Conservation (phyloP, 2,113 vertebrate genomes). For the Antechinus flavipes region DNA sequence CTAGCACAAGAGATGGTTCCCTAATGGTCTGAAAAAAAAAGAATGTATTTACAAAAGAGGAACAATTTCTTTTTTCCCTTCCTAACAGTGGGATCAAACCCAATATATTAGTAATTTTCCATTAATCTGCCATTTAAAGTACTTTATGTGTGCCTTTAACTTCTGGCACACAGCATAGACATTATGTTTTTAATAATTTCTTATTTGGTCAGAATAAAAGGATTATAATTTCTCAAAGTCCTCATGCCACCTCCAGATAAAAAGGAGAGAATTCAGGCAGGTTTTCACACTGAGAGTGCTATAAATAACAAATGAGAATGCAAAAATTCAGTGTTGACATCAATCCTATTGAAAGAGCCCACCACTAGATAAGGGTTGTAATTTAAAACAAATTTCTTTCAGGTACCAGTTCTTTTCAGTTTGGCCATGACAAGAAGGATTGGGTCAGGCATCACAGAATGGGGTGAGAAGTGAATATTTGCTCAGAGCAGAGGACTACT, state of each 20-base stretch:
- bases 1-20: constrained; percentile 23
- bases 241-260: background rate
- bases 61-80: constrained; percentile 12
- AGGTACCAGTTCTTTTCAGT: background rate
- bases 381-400: constrained; percentile 45
- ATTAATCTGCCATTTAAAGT: constrained; percentile 18
- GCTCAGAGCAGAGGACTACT: constrained; percentile 20
- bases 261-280: background rate
- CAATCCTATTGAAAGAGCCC: constrained; percentile 18
- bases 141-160: constrained; percentile 47
- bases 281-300: background rate
- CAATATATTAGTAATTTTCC: background rate
- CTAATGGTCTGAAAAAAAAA: constrained; percentile 5
- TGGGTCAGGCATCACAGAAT: constrained; percentile 48
- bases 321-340: constrained; percentile 30
- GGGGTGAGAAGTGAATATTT: constrained; percentile 29
- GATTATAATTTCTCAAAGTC: constrained; percentile 43
- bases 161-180: background rate
- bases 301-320: constrained; percentile 22
- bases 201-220: background rate
- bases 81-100: background rate
- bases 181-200: constrained; percentile 3
- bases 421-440: constrained; percentile 34
- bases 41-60: background rate
- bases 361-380: constrained; percentile 27